Conservation (phyloP, 2,113 vertebrate species). For the Podarcis muralis region DNA sequence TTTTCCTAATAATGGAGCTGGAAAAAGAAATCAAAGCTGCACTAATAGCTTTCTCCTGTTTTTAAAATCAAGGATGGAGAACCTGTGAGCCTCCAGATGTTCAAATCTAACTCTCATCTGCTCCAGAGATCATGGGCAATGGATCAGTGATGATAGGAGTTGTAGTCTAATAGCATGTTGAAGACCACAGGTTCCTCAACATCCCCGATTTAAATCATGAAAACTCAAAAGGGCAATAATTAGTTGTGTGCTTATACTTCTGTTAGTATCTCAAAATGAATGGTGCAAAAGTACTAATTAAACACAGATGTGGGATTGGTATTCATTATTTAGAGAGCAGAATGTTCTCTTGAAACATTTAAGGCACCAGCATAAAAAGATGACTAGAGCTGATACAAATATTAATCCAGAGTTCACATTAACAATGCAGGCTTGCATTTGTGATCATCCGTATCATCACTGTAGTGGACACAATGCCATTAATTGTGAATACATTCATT, state of each 20-base stretch:
- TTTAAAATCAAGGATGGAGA: neutral
- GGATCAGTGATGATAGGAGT: no score
- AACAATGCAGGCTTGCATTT: neutral
- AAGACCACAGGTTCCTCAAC: no score
- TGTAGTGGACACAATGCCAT: neutral
- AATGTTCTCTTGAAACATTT: neutral
- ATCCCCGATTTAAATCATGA: neutral
- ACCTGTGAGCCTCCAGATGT: no score
- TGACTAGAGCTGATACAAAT: neutral
- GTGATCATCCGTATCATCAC: neutral
- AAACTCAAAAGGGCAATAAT: slow-evolving; percentile 35
- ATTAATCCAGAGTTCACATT: neutral
- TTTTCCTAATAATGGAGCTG: neutral
- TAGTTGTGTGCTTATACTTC: slow-evolving; percentile 38
- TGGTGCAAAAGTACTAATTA: slow-evolving; percentile 63
- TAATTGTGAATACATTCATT: neutral
- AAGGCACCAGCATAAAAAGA: slow-evolving; percentile 13
- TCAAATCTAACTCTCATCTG: no score
- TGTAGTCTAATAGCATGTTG: no score
- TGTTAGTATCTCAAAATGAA: slow-evolving; percentile 45
- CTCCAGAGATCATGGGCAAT: no score
- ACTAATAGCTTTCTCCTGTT: neutral
- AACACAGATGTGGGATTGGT: slow-evolving; percentile 74
- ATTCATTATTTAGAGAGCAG: slow-evolving; percentile 64
- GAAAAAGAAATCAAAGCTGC: neutral